Conservation (phyloP, 2,113 vertebrate genomes). For the Lates calcarifer region DNA sequence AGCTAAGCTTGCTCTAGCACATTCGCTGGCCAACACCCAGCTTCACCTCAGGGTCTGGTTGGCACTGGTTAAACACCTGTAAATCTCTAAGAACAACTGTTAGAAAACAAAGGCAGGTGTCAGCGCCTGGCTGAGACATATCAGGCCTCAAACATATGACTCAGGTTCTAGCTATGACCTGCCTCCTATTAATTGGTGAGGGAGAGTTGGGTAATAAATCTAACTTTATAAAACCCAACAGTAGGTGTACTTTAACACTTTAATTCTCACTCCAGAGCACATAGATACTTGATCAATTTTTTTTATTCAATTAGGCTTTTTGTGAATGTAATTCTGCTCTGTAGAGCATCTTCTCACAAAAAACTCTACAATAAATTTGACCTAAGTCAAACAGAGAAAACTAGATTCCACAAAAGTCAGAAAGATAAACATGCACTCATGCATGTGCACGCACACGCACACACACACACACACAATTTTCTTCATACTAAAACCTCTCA, state of each 20-base stretch:
- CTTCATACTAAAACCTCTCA: not conserved
- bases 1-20: conserved; percentile 44
- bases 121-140: conserved; percentile 47
- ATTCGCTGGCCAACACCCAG: conserved; percentile 58
- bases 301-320: not conserved
- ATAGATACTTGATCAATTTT: not conserved
- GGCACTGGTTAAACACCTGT: conserved; percentile 62
- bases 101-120: conserved; percentile 59
- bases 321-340: not conserved
- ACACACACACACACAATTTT: conserved; percentile 10
- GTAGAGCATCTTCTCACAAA: not conserved
- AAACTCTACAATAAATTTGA: not conserved
- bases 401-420: not conserved
- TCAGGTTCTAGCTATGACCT: conserved; percentile 33
- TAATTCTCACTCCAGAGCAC: not conserved
- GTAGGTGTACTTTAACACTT: not conserved
- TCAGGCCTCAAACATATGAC: conserved; percentile 29
- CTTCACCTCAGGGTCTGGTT: conserved; percentile 50
- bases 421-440: no score
- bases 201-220: conserved; percentile 8
- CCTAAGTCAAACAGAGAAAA: not conserved
- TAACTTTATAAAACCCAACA: not conserved
- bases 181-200: conserved; percentile 12
- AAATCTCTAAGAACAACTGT: conserved; percentile 58
- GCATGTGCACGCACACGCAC: no score